These are phyloP conservation scores for Zosterops japonicus DNA, from an alignment of 2,113 vertebrate species.

Conservation along the genomic window DNA sequence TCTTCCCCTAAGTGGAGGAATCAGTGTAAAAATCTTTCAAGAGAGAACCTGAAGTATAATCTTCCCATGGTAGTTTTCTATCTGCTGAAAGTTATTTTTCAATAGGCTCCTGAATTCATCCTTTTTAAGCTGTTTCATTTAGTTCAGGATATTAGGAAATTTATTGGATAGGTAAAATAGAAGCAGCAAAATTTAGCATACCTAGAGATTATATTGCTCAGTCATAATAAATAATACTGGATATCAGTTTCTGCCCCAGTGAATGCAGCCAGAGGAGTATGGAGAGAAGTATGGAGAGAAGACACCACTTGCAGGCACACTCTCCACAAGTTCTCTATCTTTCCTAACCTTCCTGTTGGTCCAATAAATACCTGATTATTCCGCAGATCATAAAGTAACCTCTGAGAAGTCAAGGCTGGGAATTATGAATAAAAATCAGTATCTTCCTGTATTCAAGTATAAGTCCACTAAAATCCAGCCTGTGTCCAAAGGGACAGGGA, in stretches of 20 bases:
- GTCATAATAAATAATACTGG: neutral
- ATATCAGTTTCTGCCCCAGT: neutral
- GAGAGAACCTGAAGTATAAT: neutral
- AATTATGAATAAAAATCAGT: neutral
- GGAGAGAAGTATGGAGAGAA: too few relatives aligned
- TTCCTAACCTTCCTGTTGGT: neutral
- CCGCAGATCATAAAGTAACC: neutral
- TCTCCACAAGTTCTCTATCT: neutral
- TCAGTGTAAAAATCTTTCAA: neutral
- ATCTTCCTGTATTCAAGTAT: neutral
- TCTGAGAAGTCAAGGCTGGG: neutral
- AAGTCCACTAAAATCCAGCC: neutral
- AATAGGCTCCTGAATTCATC: neutral
- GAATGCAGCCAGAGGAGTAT: neutral
- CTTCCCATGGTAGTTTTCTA: neutral
- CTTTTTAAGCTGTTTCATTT: neutral
- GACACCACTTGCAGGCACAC: neutral
- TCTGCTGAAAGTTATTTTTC: neutral
- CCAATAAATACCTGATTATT: neutral
- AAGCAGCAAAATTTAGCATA: neutral
- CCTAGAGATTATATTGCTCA: neutral
- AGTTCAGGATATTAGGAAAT: neutral
- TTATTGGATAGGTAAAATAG: neutral
- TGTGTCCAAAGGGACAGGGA: neutral
- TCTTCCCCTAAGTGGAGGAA: neutral